phyloP scores from a whole-genome alignment of 2,113 vertebrate genomes.

The Hyperoodon ampullatus region DNA sequence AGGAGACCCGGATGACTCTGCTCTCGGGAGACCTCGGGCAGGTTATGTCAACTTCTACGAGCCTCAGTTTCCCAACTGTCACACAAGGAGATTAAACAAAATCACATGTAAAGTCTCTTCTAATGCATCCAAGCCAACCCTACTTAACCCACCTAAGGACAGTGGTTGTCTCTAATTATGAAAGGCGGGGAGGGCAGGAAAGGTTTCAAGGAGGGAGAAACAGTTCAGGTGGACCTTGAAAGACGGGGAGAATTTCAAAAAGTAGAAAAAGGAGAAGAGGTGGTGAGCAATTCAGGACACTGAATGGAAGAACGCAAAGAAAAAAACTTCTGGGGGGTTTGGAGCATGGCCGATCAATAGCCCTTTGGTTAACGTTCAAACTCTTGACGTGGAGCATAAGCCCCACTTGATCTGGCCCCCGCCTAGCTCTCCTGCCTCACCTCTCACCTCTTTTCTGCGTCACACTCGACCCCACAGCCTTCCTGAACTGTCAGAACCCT shows the following conservation, averaged over 20 bases:
- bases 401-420: not conserved
- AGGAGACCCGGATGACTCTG: not conserved
- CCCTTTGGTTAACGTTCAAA: not conserved
- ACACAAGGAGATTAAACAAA: not conserved
- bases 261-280: not conserved
- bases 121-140: not conserved
- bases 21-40: not conserved
- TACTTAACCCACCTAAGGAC: not conserved
- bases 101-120: not conserved
- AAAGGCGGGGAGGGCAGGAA: not conserved
- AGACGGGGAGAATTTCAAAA: not conserved
- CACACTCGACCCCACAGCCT: not conserved
- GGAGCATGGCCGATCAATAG: not conserved
- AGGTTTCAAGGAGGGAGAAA: not conserved
- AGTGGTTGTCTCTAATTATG: not conserved
- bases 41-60: not conserved
- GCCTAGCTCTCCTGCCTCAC: not conserved
- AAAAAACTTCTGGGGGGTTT: not conserved
- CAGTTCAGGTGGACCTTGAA: not conserved
- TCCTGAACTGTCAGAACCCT: not conserved
- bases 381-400: no score
- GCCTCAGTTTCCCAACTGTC: not conserved
- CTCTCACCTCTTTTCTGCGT: not conserved
- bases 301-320: not conserved
- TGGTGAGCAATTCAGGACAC: not conserved